Evolutionary conservation across 2,888 invertebrate genomes (phyloP).

Genomic region (Orthosia gracilis): DNA sequence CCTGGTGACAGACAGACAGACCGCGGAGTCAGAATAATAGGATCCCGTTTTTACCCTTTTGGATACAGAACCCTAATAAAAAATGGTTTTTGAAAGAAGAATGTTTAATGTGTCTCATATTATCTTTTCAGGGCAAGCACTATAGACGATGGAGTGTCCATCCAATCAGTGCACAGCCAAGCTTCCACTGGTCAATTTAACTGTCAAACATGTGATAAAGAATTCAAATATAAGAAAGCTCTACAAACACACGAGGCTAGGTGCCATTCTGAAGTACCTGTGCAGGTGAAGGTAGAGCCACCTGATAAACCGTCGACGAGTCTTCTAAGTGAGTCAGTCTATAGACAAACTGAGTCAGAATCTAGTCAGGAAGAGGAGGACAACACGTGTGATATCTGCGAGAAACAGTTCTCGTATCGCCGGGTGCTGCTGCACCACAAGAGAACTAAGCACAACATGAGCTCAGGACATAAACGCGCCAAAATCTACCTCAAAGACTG

Average conservation of each 20-base stretch:
- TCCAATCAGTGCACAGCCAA: slow-evolving; percentile 75
- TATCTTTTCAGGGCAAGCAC: slow-evolving; percentile 76
- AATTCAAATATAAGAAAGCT: slow-evolving; percentile 85
- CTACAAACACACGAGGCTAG: slow-evolving; percentile 72
- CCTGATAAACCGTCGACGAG: slow-evolving; percentile 74
- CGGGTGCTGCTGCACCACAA: slow-evolving; percentile 85
- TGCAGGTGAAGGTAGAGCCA: slow-evolving; percentile 78
- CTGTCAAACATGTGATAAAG: slow-evolving; percentile 83
- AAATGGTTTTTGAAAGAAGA: background rate
- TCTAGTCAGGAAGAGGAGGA: slow-evolving; percentile 87
- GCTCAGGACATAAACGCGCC: slow-evolving; percentile 85
- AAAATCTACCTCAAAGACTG: slow-evolving; percentile 86
- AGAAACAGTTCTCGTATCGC: slow-evolving; percentile 87
- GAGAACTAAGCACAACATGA: slow-evolving; percentile 86
- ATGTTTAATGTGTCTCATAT: slow-evolving; percentile 13
- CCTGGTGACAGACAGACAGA: no score
- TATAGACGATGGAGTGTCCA: slow-evolving; percentile 76
- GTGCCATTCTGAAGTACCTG: slow-evolving; percentile 70
- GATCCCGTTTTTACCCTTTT: no score
- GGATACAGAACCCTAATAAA: no score
- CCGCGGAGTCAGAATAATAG: no score
- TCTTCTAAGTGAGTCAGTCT: slow-evolving; percentile 70
- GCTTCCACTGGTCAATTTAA: slow-evolving; percentile 65
- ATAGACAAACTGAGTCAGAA: slow-evolving; percentile 79
- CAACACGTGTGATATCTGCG: slow-evolving; percentile 88